These are phyloP conservation scores for Alectoris magna DNA, from an alignment of 2,797 vertebrate genomes.

Conservation along the genomic window DNA sequence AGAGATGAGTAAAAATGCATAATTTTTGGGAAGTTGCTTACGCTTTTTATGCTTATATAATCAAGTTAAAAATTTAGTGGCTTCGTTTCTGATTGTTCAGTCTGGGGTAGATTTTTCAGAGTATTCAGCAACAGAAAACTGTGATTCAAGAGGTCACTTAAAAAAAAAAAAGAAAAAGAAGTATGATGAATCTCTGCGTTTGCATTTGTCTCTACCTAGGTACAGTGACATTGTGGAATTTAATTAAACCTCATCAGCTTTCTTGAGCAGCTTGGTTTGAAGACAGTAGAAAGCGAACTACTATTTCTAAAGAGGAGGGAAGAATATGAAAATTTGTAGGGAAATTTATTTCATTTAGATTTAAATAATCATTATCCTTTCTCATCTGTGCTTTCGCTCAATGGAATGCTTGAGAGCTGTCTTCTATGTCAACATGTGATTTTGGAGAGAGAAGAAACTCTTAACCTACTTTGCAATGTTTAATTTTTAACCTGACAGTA, in stretches of 20 bases:
- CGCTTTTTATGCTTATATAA: background rate
- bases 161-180: background rate
- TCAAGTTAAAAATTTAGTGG: background rate
- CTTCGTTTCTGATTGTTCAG: background rate
- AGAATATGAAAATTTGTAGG: background rate
- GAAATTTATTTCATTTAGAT: background rate
- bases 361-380: background rate
- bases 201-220: background rate
- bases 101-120: background rate
- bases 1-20: background rate
- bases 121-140: background rate
- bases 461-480: constrained; percentile 80
- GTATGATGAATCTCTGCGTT: background rate
- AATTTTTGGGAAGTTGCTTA: background rate
- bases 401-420: background rate
- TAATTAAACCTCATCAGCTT: background rate
- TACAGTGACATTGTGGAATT: background rate
- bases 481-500: constrained; percentile 77
- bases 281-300: background rate
- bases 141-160: background rate
- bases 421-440: constrained; percentile 52
- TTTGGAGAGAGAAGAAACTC: constrained; percentile 63
- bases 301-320: background rate
- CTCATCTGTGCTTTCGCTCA: background rate
- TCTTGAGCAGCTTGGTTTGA: background rate